Conservation (phyloP, 1,140 invertebrate species). For the Neodiprion pinetum region DNA sequence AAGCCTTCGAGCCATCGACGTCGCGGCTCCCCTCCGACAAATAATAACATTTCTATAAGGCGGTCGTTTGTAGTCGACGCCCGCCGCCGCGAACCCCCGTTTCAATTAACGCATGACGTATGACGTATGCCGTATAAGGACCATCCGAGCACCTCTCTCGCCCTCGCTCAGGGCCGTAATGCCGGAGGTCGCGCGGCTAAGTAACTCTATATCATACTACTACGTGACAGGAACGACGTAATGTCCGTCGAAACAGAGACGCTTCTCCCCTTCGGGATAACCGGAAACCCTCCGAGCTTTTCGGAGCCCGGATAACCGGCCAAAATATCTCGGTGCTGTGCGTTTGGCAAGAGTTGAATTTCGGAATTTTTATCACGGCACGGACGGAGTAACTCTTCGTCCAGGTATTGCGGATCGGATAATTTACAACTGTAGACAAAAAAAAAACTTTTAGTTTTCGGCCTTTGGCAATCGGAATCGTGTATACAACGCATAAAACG, state of each 20-base stretch:
- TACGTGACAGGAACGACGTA: conserved; percentile 51
- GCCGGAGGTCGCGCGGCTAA: conserved; percentile 38
- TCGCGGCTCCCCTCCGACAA: conserved; percentile 41
- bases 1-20: conserved; percentile 43
- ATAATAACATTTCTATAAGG: conserved; percentile 64
- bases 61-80: conserved; percentile 63
- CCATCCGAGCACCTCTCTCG: conserved; percentile 30
- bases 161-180: neutral
- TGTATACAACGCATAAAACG: too few relatives aligned
- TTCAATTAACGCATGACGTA: conserved; percentile 66
- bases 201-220: conserved; percentile 62
- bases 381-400: too few relatives aligned
- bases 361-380: too few relatives aligned
- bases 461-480: too few relatives aligned
- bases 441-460: too few relatives aligned
- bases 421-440: too few relatives aligned
- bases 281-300: neutral
- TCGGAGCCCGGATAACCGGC: neutral
- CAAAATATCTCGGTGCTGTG: conserved; percentile 6
- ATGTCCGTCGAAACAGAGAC: conserved; percentile 1
- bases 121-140: conserved; percentile 61
- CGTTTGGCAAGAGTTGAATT: neutral
- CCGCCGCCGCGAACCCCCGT: conserved; percentile 54
- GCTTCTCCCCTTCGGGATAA: neutral
- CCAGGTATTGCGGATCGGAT: too few relatives aligned